Conservation (phyloP, 2,888 invertebrate species). For the Branchipolynoe longqiensis region DNA sequence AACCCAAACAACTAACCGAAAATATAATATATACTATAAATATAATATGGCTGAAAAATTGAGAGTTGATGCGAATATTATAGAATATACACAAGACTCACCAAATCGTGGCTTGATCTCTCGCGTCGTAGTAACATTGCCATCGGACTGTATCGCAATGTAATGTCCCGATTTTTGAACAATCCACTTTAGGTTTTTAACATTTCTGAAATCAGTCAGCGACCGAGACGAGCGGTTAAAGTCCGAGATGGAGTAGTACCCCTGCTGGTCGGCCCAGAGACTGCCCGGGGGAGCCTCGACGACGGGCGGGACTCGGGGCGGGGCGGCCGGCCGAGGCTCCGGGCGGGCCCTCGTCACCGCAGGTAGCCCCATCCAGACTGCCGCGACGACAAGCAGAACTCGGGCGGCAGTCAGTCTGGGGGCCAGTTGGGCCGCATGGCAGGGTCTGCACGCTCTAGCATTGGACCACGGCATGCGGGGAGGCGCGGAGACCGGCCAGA, state of each 20-base stretch:
- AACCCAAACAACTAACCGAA: too few species aligned
- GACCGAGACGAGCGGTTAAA: neutral
- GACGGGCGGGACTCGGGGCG: neutral
- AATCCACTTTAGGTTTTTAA: conserved; percentile 5
- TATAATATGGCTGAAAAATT: too few species aligned
- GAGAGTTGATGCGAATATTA: too few species aligned
- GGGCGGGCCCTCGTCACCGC: conserved; percentile 28
- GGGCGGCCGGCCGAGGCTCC: neutral
- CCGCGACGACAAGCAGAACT: conserved; percentile 14
- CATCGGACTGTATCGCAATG: neutral
- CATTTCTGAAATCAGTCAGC: neutral
- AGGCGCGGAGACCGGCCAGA: conserved; percentile 32
- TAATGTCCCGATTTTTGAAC: neutral
- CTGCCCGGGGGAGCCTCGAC: neutral
- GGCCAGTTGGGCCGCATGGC: conserved; percentile 47
- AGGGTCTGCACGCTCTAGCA: conserved; percentile 52
- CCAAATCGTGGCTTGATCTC: too few species aligned
- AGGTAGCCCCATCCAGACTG: conserved; percentile 26
- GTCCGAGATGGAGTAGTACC: too few species aligned
- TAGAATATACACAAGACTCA: too few species aligned
- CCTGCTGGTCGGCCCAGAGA: neutral
- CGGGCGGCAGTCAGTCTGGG: conserved; percentile 23
- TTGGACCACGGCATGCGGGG: conserved; percentile 52
- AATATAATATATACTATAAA: too few species aligned
- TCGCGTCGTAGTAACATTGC: too few species aligned